phyloP scores from a whole-genome alignment of 53 echinoderm and acorn worm genomes.

The Glandiceps talaboti region DNA sequence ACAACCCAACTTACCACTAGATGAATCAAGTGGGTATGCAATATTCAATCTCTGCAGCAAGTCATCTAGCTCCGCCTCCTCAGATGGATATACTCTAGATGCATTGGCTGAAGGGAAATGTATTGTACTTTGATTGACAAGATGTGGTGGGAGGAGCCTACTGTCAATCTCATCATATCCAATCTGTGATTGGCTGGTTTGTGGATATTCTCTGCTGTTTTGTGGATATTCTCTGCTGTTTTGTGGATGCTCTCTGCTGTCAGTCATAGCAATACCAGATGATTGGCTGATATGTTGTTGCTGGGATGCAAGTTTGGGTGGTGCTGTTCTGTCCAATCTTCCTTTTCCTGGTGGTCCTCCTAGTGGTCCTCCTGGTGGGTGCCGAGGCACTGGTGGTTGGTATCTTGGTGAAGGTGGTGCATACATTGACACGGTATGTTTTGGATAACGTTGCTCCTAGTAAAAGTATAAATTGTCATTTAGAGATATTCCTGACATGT shows the following conservation, averaged over 20 bases:
- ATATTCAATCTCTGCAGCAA: slow-evolving; percentile 48
- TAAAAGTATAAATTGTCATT: no score
- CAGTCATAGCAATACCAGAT: slow-evolving; percentile 26
- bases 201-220: slow-evolving; percentile 1
- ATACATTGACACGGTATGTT: slow-evolving; percentile 16
- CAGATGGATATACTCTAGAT: slow-evolving; percentile 55
- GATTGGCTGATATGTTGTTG: slow-evolving; percentile 22
- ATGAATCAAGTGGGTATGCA: slow-evolving; percentile 35
- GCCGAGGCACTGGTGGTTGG: slow-evolving; percentile 4
- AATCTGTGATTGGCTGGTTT: slow-evolving; percentile 17
- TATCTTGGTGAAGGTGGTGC: background rate
- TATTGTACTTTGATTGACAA: slow-evolving; percentile 58
- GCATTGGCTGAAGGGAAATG: slow-evolving; percentile 51
- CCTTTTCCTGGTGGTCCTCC: background rate
- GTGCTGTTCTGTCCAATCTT: slow-evolving; percentile 21
- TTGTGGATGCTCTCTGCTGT: slow-evolving; percentile 4
- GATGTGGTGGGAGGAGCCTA: slow-evolving; percentile 49
- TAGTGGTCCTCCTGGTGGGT: background rate
- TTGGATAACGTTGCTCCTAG: no score
- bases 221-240: slow-evolving; percentile 1
- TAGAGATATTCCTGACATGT: no score
- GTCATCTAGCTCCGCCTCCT: slow-evolving; percentile 70
- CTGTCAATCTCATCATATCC: slow-evolving; percentile 3
- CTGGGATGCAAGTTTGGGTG: slow-evolving; percentile 13
- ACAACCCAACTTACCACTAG: background rate